phyloP scores from a whole-genome alignment of 2,113 vertebrate genomes.

The Dromiciops gliroides region DNA sequence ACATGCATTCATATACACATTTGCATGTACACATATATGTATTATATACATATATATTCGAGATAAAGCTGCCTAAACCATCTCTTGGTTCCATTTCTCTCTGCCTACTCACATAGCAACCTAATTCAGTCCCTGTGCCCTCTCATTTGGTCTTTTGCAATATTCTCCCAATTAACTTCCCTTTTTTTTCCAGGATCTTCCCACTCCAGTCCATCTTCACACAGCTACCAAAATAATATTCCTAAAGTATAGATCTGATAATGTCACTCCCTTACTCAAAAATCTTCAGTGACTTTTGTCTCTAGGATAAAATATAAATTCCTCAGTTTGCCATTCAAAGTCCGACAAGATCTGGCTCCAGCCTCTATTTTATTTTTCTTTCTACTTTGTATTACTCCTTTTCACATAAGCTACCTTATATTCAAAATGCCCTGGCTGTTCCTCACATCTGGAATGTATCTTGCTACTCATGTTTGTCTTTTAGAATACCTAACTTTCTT shows the following conservation, averaged over 20 bases:
- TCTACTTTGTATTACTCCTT: neutral
- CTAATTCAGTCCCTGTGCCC: neutral
- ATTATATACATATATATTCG: too few relatives aligned
- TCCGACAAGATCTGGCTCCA: neutral
- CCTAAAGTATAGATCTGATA: neutral
- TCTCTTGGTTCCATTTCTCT: neutral
- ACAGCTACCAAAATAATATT: neutral
- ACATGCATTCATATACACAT: too few relatives aligned
- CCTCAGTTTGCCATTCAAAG: neutral
- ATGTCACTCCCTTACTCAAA: neutral
- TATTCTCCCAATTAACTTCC: neutral
- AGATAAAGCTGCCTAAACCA: neutral
- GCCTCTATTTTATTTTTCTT: neutral
- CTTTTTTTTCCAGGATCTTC: neutral
- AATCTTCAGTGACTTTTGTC: neutral
- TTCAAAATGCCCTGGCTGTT: neutral
- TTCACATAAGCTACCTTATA: neutral
- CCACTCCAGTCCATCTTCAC: neutral
- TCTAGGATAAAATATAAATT: neutral
- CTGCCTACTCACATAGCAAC: neutral
- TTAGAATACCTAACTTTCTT: neutral
- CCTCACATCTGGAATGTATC: neutral
- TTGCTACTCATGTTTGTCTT: neutral
- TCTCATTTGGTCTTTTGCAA: neutral
- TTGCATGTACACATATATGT: too few relatives aligned